phyloP scores from a whole-genome alignment of 2,797 vertebrate genomes.

The Cygnus olor region DNA sequence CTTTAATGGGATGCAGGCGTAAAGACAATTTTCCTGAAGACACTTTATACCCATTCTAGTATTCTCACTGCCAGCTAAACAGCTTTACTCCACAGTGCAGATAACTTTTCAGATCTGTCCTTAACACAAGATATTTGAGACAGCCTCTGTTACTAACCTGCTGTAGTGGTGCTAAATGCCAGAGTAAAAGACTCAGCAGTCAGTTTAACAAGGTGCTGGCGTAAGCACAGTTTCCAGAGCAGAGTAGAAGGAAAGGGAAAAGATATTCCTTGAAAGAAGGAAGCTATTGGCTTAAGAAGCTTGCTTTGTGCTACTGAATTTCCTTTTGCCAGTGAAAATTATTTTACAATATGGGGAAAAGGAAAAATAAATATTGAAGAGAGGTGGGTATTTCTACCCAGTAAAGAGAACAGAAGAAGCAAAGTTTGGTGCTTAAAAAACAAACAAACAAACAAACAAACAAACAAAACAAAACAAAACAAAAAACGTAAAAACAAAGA shows the following conservation, averaged over 20 bases:
- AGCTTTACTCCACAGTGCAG: constrained; percentile 64
- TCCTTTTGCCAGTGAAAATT: neutral
- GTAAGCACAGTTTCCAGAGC: constrained; percentile 65
- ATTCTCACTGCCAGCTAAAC: constrained; percentile 68
- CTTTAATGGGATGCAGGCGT: constrained; percentile 14
- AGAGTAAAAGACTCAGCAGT: constrained; percentile 65
- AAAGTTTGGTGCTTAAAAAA: neutral
- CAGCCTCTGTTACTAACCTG: constrained; percentile 69
- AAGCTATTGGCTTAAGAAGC: neutral
- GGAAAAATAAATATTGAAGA: neutral
- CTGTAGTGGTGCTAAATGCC: constrained; percentile 61
- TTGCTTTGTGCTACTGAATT: neutral
- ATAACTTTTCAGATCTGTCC: constrained; percentile 75
- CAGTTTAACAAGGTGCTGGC: constrained; percentile 67
- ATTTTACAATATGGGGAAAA: constrained; percentile 6
- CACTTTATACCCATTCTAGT: constrained; percentile 55
- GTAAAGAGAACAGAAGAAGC: neutral
- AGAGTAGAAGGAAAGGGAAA: constrained; percentile 18
- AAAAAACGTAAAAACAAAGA: neutral
- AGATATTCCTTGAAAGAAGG: constrained; percentile 23
- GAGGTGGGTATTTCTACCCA: neutral
- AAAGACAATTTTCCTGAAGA: constrained; percentile 61
- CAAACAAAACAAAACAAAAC: too few species aligned
- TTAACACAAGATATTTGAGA: constrained; percentile 77
- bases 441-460: neutral